Conservation (phyloP, 2,888 invertebrate genomes). For the Dexiosoma caninum region DNA sequence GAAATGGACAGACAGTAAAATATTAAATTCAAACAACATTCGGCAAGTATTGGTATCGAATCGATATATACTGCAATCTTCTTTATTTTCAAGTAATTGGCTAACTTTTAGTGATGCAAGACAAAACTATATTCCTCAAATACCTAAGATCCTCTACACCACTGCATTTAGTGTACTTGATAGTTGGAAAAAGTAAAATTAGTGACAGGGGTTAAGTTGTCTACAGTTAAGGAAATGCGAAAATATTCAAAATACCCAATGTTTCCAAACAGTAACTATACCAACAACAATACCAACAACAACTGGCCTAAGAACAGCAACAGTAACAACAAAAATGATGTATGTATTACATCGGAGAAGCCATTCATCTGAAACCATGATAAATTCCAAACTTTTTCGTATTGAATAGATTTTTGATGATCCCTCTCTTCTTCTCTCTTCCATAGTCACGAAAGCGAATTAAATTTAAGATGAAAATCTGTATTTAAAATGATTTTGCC, state of each 20-base stretch:
- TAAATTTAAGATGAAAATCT: constrained; percentile 30
- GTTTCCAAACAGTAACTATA: constrained; percentile 16
- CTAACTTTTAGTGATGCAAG: too few relatives aligned
- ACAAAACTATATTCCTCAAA: too few relatives aligned
- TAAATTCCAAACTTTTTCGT: constrained; percentile 43
- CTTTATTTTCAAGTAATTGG: too few relatives aligned
- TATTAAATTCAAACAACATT: background rate
- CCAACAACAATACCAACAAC: background rate
- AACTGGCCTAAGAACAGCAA: background rate
- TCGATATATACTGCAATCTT: too few relatives aligned
- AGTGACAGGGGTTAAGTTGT: constrained; percentile 62
- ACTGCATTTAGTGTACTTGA: constrained; percentile 33
- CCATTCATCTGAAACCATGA: constrained; percentile 55
- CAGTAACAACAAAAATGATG: constrained; percentile 15
- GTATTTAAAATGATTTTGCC: constrained; percentile 34
- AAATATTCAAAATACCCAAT: constrained; percentile 58
- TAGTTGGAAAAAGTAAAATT: constrained; percentile 56
- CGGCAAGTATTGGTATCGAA: too few relatives aligned
- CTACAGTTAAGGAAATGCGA: constrained; percentile 58
- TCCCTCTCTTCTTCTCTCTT: background rate
- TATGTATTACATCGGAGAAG: constrained; percentile 55
- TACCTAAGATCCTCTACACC: background rate
- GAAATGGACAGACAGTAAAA: background rate
- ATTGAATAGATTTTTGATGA: background rate
- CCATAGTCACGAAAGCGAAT: background rate